Percentiles rank a stretch among this genome's conserved stretches.
phyloP scores from a whole-genome alignment of 2,888 invertebrate genomes.

The Stenchaetothrips biformis region DNA sequence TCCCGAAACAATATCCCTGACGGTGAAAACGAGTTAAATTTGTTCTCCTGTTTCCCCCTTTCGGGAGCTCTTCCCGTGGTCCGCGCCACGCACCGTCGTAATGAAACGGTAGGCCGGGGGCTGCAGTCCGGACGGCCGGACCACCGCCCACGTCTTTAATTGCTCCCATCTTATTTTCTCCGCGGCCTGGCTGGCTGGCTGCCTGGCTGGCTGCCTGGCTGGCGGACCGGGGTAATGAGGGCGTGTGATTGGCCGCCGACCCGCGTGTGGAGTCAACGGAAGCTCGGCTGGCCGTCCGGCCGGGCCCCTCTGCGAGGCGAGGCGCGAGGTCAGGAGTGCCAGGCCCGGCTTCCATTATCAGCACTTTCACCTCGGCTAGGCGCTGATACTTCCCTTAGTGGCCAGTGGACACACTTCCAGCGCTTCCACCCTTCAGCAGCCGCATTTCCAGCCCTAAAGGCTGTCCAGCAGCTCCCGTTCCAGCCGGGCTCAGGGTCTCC shows the following conservation, averaged over 20 bases:
- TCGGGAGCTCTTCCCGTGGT: too few species aligned
- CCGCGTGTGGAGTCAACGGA: not conserved
- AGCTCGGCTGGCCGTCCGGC: not conserved
- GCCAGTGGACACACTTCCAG: too few species aligned
- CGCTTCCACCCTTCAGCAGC: too few species aligned
- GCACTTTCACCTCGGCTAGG: not conserved
- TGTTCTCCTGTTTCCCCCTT: too few species aligned
- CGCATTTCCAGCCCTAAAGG: not conserved
- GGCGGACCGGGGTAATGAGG: not conserved
- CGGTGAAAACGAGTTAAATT: too few species aligned
- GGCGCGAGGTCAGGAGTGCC: too few species aligned
- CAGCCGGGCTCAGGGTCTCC: not conserved
- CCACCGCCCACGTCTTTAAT: conserved; percentile 8
- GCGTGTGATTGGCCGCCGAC: not conserved
- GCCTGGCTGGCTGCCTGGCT: not conserved
- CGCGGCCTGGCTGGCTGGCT: too few species aligned
- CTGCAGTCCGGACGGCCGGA: not conserved
- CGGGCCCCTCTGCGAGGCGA: too few species aligned
- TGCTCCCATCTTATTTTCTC: conserved; percentile 2
- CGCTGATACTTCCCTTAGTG: not conserved
- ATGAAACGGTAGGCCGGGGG: not conserved
- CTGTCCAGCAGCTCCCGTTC: not conserved
- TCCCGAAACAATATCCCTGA: too few species aligned
- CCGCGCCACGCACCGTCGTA: too few species aligned
- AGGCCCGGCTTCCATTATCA: not conserved